Evolutionary conservation across 2,888 invertebrate genomes (phyloP), one percentile per base, ranked within the genome.

Genomic region (Cyaniris semiargus): DNA sequence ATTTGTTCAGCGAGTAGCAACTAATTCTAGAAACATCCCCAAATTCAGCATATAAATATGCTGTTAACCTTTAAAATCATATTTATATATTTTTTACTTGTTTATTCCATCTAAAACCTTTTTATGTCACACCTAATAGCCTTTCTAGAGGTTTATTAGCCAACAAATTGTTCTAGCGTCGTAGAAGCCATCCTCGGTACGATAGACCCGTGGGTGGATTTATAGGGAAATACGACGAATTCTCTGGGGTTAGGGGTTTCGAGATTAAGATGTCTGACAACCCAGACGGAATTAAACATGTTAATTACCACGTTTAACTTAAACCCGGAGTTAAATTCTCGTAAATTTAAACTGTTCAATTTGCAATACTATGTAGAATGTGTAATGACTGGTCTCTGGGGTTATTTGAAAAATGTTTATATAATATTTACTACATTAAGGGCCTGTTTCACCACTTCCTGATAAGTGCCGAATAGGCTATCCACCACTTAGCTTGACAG

Each of bases 161-260:
- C 8, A 6, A 1, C n/a, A 8, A 58, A 58, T 21, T 27, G 1
- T 66, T 66, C 66, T 31, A 27, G 23, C 27, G 10, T 23, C 60
- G 66, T 66, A 66, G 27, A 23, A 56, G 23, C 23, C 66, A 66
- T 66, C 66, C 27, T 27, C 27, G 27, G 21, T 1, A 4, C 23
- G 66, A 66, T 66, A 27, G 66, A 66, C 13, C 27, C 27, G 66
- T 66, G 66, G 66, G 66, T 66, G 27, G 27, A 66, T 53, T 53
- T 53, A 53, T 88, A 87, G 88, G 87, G 87, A 87, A 89, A 89
- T 89, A 89, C 88, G 89, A 89, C 86, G 88, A 88, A 88, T 89
- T 74, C 88, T 87, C 87, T 80, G 85, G 81, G 90, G 90, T 92
- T 90, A 91, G 89, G 85, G 88, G 85, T 84, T 84, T 85, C 88